phyloP scores from a whole-genome alignment of 2,113 vertebrate species.

The Danionella cerebrum region DNA sequence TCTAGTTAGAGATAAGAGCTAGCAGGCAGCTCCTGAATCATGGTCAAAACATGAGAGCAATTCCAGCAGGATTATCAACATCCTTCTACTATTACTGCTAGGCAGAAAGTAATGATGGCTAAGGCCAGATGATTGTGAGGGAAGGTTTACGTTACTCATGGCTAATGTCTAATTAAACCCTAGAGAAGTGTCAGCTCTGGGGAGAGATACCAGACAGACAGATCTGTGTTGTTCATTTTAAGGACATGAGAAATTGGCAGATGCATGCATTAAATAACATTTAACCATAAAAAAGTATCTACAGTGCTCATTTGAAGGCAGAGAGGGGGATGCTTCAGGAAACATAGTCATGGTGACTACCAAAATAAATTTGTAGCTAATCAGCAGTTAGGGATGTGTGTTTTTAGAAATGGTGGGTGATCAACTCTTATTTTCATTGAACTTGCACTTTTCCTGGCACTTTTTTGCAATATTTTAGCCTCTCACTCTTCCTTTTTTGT shows the following conservation, averaged over 20 bases:
- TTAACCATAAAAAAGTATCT: too few species aligned
- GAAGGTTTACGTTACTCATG: constrained; percentile 24
- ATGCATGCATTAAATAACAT: not conserved
- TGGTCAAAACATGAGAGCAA: constrained; percentile 38
- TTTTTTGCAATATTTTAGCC: too few species aligned
- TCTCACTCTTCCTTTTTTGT: too few species aligned
- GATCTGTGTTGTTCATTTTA: not conserved
- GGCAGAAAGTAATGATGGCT: constrained; percentile 7
- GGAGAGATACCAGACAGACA: not conserved
- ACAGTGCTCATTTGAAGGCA: too few species aligned
- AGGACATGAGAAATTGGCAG: not conserved
- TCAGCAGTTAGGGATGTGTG: too few species aligned
- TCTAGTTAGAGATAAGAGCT: not conserved
- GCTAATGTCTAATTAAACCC: constrained; percentile 38
- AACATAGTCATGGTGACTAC: too few species aligned
- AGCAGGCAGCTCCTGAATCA: not conserved
- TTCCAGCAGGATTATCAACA: constrained; percentile 31
- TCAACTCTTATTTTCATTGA: too few species aligned
- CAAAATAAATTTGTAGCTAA: too few species aligned
- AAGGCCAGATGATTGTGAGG: constrained; percentile 15
- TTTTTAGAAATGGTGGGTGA: too few species aligned
- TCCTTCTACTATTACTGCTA: not conserved
- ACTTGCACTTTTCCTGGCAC: too few species aligned
- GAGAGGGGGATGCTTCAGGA: too few species aligned
- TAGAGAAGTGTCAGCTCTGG: not conserved